These are phyloP conservation scores for Chloroceryle aenea DNA, from an alignment of 2,113 vertebrate genomes.

Conservation along the genomic window DNA sequence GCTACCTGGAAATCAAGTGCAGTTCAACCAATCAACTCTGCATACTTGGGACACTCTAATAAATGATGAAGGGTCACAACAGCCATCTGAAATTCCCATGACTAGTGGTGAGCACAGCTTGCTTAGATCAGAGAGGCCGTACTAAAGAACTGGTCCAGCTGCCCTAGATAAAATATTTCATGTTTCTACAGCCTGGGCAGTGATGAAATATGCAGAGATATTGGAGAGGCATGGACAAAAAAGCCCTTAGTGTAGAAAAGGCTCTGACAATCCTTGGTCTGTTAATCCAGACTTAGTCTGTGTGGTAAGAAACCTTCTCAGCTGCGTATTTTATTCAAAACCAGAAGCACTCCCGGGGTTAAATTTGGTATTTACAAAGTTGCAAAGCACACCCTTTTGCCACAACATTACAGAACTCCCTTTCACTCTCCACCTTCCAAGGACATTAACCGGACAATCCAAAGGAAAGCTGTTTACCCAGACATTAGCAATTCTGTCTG, in stretches of 20 bases:
- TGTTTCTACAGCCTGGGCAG: not conserved
- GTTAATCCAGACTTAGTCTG: not conserved
- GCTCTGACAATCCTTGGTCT: not conserved
- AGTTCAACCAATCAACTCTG: not conserved
- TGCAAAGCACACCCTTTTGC: not conserved
- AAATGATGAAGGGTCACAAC: not conserved
- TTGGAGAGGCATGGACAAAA: not conserved
- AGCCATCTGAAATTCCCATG: not conserved
- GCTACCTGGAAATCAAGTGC: not conserved
- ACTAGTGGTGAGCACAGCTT: not conserved
- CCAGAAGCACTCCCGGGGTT: not conserved
- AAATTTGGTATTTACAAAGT: not conserved
- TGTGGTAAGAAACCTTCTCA: not conserved
- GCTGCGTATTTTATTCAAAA: not conserved
- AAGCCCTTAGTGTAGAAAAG: not conserved
- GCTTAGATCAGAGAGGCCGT: not conserved
- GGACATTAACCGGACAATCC: not conserved
- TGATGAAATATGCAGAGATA: not conserved
- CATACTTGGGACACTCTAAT: not conserved
- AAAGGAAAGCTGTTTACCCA: not conserved
- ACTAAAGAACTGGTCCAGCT: not conserved
- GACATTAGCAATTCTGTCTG: not conserved
- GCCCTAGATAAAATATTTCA: not conserved
- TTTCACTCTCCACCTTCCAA: not conserved
- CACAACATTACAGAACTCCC: not conserved